Evolutionary conservation across 2,888 invertebrate species (phyloP).

Genomic region (Heteromyza rotundicornis): DNA sequence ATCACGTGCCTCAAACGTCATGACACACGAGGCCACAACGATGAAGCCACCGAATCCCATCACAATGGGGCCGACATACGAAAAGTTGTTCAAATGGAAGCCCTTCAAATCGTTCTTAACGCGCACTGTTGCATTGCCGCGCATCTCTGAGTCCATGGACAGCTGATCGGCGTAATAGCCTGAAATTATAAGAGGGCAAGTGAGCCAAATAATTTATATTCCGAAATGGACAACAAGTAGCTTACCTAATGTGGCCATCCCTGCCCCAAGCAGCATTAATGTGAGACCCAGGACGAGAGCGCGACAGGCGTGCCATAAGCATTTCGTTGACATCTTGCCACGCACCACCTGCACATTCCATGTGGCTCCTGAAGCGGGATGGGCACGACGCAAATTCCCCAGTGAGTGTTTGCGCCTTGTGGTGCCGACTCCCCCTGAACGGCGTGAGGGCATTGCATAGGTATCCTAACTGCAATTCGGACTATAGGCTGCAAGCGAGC

Average conservation of each 20-base stretch:
- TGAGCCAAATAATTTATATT: not conserved
- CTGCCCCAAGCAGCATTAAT: slow-evolving; percentile 85
- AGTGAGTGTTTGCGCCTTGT: slow-evolving; percentile 56
- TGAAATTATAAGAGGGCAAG: slow-evolving; percentile 51
- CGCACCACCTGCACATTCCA: slow-evolving; percentile 87
- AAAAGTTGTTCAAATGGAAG: slow-evolving; percentile 86
- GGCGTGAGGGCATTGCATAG: slow-evolving; percentile 56
- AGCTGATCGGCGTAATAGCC: slow-evolving; percentile 85
- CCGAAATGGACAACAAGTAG: not conserved
- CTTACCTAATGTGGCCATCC: slow-evolving; percentile 91
- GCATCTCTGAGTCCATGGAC: slow-evolving; percentile 78
- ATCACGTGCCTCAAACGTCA: slow-evolving; percentile 98
- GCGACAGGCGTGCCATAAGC: slow-evolving; percentile 93
- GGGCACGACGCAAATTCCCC: slow-evolving; percentile 72
- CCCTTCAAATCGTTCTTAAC: slow-evolving; percentile 84
- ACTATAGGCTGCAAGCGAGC: too few species aligned
- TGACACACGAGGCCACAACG: slow-evolving; percentile 95
- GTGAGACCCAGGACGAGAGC: slow-evolving; percentile 87
- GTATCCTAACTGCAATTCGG: not conserved
- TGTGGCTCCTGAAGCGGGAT: slow-evolving; percentile 81
- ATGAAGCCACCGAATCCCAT: slow-evolving; percentile 98
- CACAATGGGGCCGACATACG: slow-evolving; percentile 95
- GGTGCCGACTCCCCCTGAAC: slow-evolving; percentile 51
- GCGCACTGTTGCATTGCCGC: slow-evolving; percentile 78
- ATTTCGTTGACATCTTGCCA: slow-evolving; percentile 86